A percentile compares a stretch with the other conserved stretches of the same genome.
phyloP scores from a whole-genome alignment of 2,888 invertebrate genomes.

The Hydriomena furcata region DNA sequence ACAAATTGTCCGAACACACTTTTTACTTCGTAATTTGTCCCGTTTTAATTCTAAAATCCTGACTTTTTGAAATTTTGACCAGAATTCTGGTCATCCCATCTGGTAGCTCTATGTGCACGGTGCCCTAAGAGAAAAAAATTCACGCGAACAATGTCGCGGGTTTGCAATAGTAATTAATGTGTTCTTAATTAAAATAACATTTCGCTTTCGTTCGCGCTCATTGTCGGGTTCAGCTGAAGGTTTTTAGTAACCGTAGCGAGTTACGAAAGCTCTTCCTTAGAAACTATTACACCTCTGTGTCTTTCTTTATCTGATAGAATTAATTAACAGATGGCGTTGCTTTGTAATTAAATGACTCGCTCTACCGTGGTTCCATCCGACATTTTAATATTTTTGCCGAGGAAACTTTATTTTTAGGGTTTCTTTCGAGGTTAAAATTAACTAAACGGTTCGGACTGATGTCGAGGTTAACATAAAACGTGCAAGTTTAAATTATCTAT shows the following conservation, averaged over 20 bases:
- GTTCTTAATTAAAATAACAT: slow-evolving; percentile 34
- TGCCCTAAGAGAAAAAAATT: too few relatives aligned
- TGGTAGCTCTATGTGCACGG: too few relatives aligned
- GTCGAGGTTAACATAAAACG: slow-evolving; percentile 35
- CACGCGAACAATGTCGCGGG: too few relatives aligned
- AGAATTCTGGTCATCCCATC: too few relatives aligned
- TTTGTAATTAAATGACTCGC: slow-evolving; percentile 43
- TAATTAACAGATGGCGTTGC: slow-evolving; percentile 47
- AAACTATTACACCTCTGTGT: slow-evolving; percentile 14
- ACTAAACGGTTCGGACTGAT: slow-evolving; percentile 19
- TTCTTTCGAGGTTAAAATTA: slow-evolving; percentile 31
- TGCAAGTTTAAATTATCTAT: slow-evolving; percentile 15
- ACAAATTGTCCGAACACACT: too few relatives aligned
- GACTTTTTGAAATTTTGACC: too few relatives aligned
- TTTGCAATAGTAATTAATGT: slow-evolving; percentile 21
- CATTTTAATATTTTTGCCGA: slow-evolving; percentile 30
- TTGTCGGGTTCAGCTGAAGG: slow-evolving; percentile 46
- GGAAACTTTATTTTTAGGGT: slow-evolving; percentile 33
- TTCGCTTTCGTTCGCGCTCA: slow-evolving; percentile 33
- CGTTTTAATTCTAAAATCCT: too few relatives aligned
- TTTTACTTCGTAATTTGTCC: too few relatives aligned
- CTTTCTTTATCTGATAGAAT: slow-evolving; percentile 55
- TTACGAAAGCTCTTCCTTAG: slow-evolving; percentile 51
- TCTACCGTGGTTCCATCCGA: slow-evolving; percentile 41
- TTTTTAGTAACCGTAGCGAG: slow-evolving; percentile 44